These are phyloP conservation scores for Agrotis clavis DNA, from an alignment of 2,888 invertebrate species.

Conservation along the genomic window DNA sequence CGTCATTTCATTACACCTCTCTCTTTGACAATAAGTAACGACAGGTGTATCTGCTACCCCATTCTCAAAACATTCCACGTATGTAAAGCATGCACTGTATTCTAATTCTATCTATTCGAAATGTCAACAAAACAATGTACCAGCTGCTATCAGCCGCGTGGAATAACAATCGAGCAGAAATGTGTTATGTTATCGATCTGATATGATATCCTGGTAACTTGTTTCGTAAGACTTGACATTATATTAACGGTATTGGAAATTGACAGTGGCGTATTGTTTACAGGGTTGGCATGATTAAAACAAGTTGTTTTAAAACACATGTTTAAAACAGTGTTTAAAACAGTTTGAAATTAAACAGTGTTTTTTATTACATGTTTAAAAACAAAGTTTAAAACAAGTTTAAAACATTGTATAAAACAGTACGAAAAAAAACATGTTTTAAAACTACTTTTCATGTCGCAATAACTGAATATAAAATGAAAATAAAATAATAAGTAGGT, in stretches of 20 bases:
- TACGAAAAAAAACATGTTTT: too few species aligned
- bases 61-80: constrained; percentile 46
- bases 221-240: constrained; percentile 5
- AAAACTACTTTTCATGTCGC: too few species aligned
- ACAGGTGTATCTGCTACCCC: constrained; percentile 37
- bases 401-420: too few species aligned
- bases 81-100: constrained; percentile 42
- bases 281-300: too few species aligned
- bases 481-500: too few species aligned
- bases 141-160: constrained; percentile 28
- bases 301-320: too few species aligned
- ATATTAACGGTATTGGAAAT: not conserved
- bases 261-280: too few species aligned
- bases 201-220: constrained; percentile 17
- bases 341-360: too few species aligned
- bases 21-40: constrained; percentile 5
- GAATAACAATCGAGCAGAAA: constrained; percentile 51
- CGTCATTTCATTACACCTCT: not conserved
- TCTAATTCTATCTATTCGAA: constrained; percentile 49
- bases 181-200: constrained; percentile 35
- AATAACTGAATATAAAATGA: too few species aligned
- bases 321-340: too few species aligned
- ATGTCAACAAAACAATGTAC: constrained; percentile 54
- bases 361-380: too few species aligned
- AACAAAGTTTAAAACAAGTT: too few species aligned